Percentiles rank a stretch among this genome's conserved stretches.
phyloP scores from a whole-genome alignment of 2,113 vertebrate species.

The Megalops atlanticus region DNA sequence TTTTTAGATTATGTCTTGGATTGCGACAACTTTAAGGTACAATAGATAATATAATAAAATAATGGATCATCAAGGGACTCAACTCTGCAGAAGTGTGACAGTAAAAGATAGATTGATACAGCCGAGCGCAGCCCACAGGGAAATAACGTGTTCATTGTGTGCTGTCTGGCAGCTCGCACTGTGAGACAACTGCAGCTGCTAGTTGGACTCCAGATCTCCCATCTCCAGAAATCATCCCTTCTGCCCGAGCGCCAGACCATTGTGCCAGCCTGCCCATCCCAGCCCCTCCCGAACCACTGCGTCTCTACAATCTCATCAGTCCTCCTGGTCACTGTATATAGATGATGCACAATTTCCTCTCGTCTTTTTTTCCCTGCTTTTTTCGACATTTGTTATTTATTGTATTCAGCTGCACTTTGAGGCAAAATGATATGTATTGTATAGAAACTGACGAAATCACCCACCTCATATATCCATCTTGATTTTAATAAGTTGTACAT shows the following conservation, averaged over 20 bases:
- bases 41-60: neutral
- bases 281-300: conserved; percentile 49
- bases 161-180: conserved; percentile 14
- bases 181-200: conserved; percentile 9
- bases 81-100: neutral
- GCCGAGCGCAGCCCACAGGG: neutral
- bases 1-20: neutral
- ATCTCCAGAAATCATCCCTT: neutral
- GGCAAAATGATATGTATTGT: conserved; percentile 1
- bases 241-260: neutral
- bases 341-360: conserved; percentile 19
- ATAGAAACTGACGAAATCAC: neutral
- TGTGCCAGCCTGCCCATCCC: neutral
- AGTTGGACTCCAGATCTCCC: neutral
- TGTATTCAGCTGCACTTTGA: neutral
- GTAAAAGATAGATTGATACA: neutral
- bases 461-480: neutral
- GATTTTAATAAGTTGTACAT: neutral
- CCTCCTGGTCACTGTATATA: conserved; percentile 33
- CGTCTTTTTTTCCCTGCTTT: neutral
- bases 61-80: neutral
- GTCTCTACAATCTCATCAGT: conserved; percentile 55
- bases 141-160: neutral
- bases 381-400: neutral
- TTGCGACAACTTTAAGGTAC: neutral